A percentile compares a stretch with the other conserved stretches of the same genome.
phyloP scores from a whole-genome alignment of 2,888 invertebrate genomes.

The Nemotelus nigrinus region DNA sequence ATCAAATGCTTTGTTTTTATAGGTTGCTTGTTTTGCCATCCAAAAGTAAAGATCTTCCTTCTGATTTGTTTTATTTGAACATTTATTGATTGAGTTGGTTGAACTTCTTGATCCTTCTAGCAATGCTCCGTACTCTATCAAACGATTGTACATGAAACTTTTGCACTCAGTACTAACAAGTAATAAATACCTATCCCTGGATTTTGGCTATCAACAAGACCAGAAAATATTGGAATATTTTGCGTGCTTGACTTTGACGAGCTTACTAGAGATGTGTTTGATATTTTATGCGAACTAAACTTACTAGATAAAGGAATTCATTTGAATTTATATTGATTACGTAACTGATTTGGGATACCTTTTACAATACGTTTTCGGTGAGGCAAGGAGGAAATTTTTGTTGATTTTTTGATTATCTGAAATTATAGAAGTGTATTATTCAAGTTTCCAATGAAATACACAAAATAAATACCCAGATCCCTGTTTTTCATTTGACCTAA shows the following conservation, averaged over 20 bases:
- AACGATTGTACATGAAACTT: neutral
- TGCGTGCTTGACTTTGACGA: slow-evolving; percentile 65
- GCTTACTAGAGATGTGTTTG: slow-evolving; percentile 59
- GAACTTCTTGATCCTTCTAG: slow-evolving; percentile 79
- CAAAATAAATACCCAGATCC: no score
- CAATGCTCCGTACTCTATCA: slow-evolving; percentile 77
- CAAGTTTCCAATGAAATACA: no score
- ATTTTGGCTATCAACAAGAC: slow-evolving; percentile 63
- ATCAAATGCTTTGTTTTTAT: slow-evolving; percentile 50
- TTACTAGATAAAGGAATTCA: slow-evolving; percentile 8
- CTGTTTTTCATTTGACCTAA: slow-evolving; percentile 59
- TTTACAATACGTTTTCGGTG: no score
- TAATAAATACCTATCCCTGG: slow-evolving; percentile 60
- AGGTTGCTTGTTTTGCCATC: slow-evolving; percentile 74
- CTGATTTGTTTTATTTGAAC: slow-evolving; percentile 65
- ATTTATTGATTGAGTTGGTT: slow-evolving; percentile 63
- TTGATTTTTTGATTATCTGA: no score
- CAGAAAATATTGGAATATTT: slow-evolving; percentile 65
- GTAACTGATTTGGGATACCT: no score
- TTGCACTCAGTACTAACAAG: no score
- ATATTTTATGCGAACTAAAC: neutral
- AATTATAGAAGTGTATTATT: no score
- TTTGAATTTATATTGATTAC: no score
- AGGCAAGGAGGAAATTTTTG: no score
- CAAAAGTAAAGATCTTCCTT: slow-evolving; percentile 93